Percentiles rank a stretch among this genome's conserved stretches.
Conservation (phyloP, 2,113 vertebrate species). For the Orycteropus afer region DNA sequence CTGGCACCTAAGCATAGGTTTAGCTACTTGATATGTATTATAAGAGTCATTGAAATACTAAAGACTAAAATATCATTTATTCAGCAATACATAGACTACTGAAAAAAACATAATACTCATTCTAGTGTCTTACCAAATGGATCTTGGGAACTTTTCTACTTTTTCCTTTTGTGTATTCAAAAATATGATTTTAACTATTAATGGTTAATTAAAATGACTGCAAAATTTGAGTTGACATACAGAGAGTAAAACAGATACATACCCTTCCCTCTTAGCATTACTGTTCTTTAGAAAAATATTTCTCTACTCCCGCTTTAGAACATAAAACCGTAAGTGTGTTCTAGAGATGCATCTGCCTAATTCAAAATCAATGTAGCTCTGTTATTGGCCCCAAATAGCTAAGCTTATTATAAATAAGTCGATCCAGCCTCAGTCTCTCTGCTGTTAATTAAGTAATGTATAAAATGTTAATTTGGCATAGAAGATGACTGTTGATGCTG, state of each 20-base stretch:
- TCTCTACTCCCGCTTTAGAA: background rate
- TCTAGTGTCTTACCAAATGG: background rate
- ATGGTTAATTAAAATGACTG: background rate
- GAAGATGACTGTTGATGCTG: background rate
- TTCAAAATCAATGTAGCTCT: slow-evolving; percentile 32
- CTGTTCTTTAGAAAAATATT: slow-evolving; percentile 18
- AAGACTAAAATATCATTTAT: background rate
- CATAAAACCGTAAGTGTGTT: background rate
- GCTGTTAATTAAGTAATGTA: background rate
- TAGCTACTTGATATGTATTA: slow-evolving; percentile 50
- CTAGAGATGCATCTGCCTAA: background rate
- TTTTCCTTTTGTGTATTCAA: slow-evolving; percentile 24
- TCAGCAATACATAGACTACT: background rate
- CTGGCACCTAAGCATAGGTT: background rate
- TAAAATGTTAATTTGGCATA: background rate
- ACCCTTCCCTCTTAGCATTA: background rate
- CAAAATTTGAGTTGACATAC: background rate
- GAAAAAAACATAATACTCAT: background rate
- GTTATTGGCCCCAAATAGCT: background rate
- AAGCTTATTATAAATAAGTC: background rate
- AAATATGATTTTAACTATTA: slow-evolving; percentile 42
- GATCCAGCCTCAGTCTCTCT: background rate
- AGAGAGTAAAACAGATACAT: slow-evolving; percentile 8
- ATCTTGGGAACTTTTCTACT: background rate
- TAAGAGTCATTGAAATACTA: slow-evolving; percentile 18